These are phyloP conservation scores for Microcebus griseorufus DNA, from an alignment of 2,113 vertebrate species.

Conservation along the genomic window DNA sequence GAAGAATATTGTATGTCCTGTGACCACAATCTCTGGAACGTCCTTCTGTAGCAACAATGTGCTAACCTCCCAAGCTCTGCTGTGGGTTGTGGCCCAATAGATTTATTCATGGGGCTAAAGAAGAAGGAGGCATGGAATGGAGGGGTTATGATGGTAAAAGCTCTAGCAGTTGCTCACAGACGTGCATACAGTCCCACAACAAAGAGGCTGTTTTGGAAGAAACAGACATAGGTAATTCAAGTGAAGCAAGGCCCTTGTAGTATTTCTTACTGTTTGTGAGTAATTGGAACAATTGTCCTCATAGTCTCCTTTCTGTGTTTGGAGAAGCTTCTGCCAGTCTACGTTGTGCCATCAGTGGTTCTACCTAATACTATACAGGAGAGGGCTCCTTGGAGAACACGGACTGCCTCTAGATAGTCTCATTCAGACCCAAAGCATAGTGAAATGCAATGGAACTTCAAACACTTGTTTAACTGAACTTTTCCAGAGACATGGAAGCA, in stretches of 20 bases:
- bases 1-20: background rate
- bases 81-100: background rate
- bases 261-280: background rate
- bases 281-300: background rate
- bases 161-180: background rate
- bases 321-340: background rate
- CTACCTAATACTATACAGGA: background rate
- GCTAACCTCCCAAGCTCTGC: background rate
- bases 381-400: background rate
- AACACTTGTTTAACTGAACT: background rate
- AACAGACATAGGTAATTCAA: background rate
- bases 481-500: background rate
- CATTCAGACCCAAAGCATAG: background rate
- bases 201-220: background rate
- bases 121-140: background rate
- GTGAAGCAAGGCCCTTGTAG: background rate
- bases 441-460: background rate
- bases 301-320: background rate
- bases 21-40: too few species aligned
- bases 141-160: too few species aligned
- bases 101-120: background rate
- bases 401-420: background rate
- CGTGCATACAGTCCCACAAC: rapidly evolving
- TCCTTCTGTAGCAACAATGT: background rate
- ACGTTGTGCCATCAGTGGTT: background rate